A percentile compares a stretch with the other conserved stretches of the same genome.
These are phyloP conservation scores for Dascyllus trimaculatus DNA, from an alignment of 2,113 vertebrate genomes.

Conservation along the genomic window DNA sequence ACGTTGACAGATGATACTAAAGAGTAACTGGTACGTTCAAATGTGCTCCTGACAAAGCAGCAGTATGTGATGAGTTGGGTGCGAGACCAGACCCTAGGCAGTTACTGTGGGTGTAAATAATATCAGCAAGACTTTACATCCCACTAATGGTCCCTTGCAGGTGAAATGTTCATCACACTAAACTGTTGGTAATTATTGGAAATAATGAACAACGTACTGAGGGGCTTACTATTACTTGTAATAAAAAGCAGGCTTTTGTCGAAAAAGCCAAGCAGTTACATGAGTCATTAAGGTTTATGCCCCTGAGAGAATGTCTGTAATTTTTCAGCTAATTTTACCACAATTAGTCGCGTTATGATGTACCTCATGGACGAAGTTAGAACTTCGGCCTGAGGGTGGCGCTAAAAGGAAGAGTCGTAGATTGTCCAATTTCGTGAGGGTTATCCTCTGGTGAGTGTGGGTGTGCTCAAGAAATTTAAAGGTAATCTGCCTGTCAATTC, in stretches of 20 bases:
- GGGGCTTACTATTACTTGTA: not conserved
- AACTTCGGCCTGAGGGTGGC: not conserved
- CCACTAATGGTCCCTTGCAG: constrained; percentile 17
- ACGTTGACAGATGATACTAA: too few species aligned
- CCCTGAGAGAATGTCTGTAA: not conserved
- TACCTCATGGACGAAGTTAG: too few species aligned
- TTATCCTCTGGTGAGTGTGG: not conserved
- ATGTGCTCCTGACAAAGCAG: too few species aligned
- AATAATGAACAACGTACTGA: not conserved
- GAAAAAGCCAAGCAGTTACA: too few species aligned
- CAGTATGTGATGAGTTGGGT: too few species aligned
- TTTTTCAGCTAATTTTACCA: not conserved
- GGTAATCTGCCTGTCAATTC: not conserved
- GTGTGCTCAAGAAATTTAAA: too few species aligned
- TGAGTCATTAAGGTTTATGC: not conserved
- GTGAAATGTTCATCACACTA: not conserved
- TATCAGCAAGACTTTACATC: constrained; percentile 20
- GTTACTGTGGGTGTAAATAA: constrained; percentile 14
- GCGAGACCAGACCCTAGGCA: not conserved
- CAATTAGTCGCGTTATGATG: too few species aligned
- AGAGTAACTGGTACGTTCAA: too few species aligned
- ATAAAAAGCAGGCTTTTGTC: not conserved
- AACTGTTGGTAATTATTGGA: not conserved
- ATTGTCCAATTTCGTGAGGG: not conserved
- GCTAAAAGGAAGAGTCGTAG: too few species aligned